Evolutionary conservation across 1,140 invertebrate species (phyloP), one percentile per base, ranked within the genome.

Genomic region (Campodea augens): DNA sequence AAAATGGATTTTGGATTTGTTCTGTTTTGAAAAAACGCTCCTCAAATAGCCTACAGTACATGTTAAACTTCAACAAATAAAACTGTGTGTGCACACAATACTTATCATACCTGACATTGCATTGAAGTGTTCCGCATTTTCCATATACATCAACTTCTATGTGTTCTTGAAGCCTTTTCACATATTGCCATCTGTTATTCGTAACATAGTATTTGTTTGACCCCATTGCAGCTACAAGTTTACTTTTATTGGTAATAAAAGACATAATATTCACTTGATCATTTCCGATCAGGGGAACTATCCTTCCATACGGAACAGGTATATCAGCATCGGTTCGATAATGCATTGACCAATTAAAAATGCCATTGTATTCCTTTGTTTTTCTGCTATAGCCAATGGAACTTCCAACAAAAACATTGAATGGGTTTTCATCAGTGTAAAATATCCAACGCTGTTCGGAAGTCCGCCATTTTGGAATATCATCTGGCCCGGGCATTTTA

Each of bases 261-360:
- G 13, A 13, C 25, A 32, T 20, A n/a, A 3, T 12, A 7, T 5
- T n/a, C 12, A 27, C 13, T 38, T 39, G 19, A 23, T 51, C 40
- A 45, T 39, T 41, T 12, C 22, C 20, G 0, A 43, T 52, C 25
- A 56, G 51, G 13, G 51, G 19, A 32, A 74, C 29, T 7, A 70
- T 72, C 29, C 73, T 59, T 5, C 74, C 77, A 51, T 79, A 79
- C 2, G 76, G 75, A 2, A 79, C 70, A 0, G 75, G 75, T 20
- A 81, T 62, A 50, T 80, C 76, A 5, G 77, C 70, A 49, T 79
- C 72, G 51, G 62, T 68, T 51, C 73, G 66, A 52, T 81, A 83
- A 1, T 70, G 74, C 78, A 82, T 81, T 1, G 78, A 78, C 78
- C 78, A 81, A 55, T 82, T 81, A 53, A 82, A 81, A 5, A 73